Evolutionary conservation across 2,113 vertebrate genomes (phyloP).

Genomic region (Zosterops pallidus): DNA sequence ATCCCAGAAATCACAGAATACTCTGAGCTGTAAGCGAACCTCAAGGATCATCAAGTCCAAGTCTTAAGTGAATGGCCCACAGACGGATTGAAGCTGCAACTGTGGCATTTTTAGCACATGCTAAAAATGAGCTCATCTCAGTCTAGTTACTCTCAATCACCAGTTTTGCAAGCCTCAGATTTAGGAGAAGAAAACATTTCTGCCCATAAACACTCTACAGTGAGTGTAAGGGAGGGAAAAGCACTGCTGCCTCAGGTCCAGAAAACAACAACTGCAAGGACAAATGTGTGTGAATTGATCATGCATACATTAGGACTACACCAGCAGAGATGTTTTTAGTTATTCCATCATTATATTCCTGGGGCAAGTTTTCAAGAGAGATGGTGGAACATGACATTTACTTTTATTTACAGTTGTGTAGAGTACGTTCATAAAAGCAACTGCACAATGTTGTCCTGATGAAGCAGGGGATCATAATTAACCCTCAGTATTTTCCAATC

Average conservation of each 20-base stretch:
- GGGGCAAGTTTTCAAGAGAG: neutral
- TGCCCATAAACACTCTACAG: rapidly evolving
- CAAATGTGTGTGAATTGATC: neutral
- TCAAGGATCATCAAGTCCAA: neutral
- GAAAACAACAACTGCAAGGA: neutral
- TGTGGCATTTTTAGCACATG: neutral
- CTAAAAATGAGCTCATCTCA: neutral
- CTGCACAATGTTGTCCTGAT: neutral
- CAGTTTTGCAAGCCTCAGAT: neutral
- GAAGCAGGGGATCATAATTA: neutral
- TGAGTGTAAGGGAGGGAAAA: neutral
- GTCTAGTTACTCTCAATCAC: neutral
- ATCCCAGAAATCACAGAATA: neutral
- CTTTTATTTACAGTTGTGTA: neutral
- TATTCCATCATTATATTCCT: neutral
- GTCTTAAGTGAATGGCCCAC: neutral
- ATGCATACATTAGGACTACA: neutral
- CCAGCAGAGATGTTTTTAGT: neutral
- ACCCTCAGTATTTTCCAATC: neutral
- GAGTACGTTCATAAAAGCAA: neutral
- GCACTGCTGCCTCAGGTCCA: neutral
- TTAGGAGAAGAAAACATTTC: neutral
- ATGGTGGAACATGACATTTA: neutral
- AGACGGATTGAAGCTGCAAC: neutral
- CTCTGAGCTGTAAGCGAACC: neutral